Percentiles rank a stretch among this genome's conserved stretches.
Conservation (phyloP, 1,140 invertebrate species). For the Teleogryllus occipitalis region DNA sequence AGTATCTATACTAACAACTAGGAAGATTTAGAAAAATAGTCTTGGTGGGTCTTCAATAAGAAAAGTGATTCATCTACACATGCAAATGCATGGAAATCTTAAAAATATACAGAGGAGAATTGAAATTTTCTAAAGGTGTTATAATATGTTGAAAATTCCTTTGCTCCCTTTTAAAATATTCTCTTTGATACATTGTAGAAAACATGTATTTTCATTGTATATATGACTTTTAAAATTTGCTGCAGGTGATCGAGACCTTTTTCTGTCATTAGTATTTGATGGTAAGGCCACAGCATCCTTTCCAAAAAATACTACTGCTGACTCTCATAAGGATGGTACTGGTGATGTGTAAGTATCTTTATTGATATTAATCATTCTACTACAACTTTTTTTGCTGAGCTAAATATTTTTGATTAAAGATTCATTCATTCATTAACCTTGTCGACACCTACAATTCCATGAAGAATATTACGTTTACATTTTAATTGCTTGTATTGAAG, state of each 20-base stretch:
- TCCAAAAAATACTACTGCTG: slow-evolving; percentile 31
- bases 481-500: not conserved
- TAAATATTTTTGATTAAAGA: not conserved
- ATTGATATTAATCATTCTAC: not conserved
- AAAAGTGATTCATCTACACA: too few relatives aligned
- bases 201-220: not conserved
- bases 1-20: too few relatives aligned
- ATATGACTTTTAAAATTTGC: not conserved
- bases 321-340: not conserved
- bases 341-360: not conserved
- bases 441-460: not conserved
- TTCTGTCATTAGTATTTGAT: slow-evolving; percentile 77
- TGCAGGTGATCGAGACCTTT: slow-evolving; percentile 71
- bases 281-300: slow-evolving; percentile 80
- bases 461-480: not conserved
- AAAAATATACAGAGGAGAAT: not conserved
- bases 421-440: not conserved
- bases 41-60: too few relatives aligned
- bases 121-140: not conserved
- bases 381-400: not conserved
- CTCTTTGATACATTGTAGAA: not conserved
- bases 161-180: not conserved
- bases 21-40: too few relatives aligned
- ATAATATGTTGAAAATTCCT: not conserved
- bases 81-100: too few relatives aligned